Percentiles rank a stretch among this genome's conserved stretches.
phyloP scores from a whole-genome alignment of 2,888 invertebrate genomes.

The Ischnura elegans region DNA sequence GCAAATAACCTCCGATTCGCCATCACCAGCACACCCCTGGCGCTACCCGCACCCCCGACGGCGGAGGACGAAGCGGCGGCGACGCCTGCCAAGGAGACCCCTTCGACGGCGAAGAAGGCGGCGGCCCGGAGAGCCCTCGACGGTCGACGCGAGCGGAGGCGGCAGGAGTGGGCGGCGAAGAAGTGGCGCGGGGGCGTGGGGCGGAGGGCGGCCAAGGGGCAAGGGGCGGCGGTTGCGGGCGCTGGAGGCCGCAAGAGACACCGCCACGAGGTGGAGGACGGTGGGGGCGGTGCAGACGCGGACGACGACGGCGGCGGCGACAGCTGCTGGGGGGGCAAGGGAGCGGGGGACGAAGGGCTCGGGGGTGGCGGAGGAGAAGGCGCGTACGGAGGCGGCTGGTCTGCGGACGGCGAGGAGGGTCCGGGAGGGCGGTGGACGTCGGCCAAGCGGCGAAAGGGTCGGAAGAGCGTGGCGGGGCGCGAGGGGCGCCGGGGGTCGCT shows the following conservation, averaged over 20 bases:
- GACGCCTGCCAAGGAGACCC: background rate
- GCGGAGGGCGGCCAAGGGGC: background rate
- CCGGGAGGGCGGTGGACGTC: background rate
- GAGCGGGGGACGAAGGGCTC: conserved; percentile 20
- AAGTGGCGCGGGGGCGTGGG: conserved; percentile 27
- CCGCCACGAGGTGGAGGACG: conserved; percentile 3
- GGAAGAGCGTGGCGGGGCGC: conserved; percentile 45
- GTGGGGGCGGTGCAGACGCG: background rate
- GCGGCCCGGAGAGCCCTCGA: background rate
- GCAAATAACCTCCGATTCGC: background rate
- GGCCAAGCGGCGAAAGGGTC: conserved; percentile 53
- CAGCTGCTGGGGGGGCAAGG: background rate
- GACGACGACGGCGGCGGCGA: background rate
- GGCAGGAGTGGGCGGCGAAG: conserved; percentile 30
- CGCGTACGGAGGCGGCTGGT: background rate
- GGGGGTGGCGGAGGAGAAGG: background rate
- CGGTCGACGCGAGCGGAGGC: background rate
- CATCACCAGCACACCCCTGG: background rate
- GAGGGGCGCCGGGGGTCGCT: conserved; percentile 8
- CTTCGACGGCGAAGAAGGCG: background rate
- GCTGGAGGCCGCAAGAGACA: background rate
- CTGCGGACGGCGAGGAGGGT: conserved; percentile 9
- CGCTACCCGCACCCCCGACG: background rate
- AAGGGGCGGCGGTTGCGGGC: background rate
- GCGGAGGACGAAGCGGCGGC: background rate